phyloP scores from a whole-genome alignment of 1,140 invertebrate species.

The Linepithema humile region DNA sequence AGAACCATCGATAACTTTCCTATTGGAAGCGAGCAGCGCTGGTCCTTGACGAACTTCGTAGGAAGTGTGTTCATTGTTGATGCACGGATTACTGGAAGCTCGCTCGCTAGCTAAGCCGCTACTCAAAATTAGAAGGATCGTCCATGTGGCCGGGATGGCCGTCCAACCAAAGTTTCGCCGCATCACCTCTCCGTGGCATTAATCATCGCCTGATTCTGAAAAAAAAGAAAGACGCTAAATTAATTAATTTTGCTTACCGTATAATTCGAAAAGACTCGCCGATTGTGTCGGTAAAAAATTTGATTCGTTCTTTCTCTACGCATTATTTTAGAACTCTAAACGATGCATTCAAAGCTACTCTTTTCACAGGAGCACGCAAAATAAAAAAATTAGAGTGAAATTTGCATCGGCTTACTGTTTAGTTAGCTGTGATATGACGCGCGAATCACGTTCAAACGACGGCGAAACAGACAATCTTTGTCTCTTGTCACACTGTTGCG shows the following conservation, averaged over 20 bases:
- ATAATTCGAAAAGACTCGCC: not conserved
- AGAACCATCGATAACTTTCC: not conserved
- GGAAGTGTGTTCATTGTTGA: not conserved
- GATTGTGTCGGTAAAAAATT: not conserved
- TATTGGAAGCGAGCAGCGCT: not conserved
- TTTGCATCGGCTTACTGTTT: not conserved
- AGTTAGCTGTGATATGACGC: not conserved
- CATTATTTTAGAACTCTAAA: too few relatives aligned
- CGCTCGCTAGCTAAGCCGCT: constrained; percentile 39
- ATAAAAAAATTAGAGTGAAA: not conserved
- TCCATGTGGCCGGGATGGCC: constrained; percentile 74
- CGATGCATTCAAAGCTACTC: not conserved
- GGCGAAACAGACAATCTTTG: constrained; percentile 13
- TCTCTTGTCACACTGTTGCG: not conserved
- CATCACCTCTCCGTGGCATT: constrained; percentile 72
- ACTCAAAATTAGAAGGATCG: constrained; percentile 60
- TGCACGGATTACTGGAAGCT: not conserved
- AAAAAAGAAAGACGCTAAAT: constrained; percentile 24
- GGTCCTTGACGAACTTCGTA: not conserved
- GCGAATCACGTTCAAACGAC: not conserved
- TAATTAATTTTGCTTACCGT: not conserved
- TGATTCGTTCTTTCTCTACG: not conserved
- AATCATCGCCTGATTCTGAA: constrained; percentile 74
- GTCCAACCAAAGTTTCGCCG: constrained; percentile 67
- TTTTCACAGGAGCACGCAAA: not conserved